Evolutionary conservation across 2,888 invertebrate species (phyloP).

Genomic region (Eurytoma californica): DNA sequence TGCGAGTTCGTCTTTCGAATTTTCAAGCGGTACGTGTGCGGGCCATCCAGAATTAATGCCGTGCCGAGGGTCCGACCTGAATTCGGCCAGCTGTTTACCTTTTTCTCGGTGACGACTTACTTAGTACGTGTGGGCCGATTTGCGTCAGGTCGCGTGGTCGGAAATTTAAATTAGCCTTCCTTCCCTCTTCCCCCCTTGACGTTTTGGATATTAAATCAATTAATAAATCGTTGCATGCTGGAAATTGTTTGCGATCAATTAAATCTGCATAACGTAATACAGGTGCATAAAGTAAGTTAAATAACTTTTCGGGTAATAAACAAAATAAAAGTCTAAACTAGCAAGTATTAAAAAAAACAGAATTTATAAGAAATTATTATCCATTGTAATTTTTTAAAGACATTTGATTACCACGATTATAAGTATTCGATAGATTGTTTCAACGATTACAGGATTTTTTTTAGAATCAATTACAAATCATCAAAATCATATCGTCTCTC

Average conservation of each 20-base stretch:
- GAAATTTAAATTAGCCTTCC: not conserved
- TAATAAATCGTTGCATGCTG: not conserved
- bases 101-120: not conserved
- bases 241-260: not conserved
- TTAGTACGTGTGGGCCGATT: not conserved
- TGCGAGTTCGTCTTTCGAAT: not conserved
- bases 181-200: not conserved
- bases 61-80: slow-evolving; percentile 9
- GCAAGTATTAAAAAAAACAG: too few species aligned
- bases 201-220: not conserved
- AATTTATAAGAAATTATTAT: too few species aligned
- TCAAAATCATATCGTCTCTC: too few species aligned
- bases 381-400: too few species aligned
- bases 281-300: not conserved
- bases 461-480: too few species aligned
- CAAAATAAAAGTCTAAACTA: too few species aligned
- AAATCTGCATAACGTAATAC: not conserved
- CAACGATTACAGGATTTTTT: too few species aligned
- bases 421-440: too few species aligned
- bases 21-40: not conserved
- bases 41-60: slow-evolving; percentile 30
- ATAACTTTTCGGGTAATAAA: not conserved
- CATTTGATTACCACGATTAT: too few species aligned
- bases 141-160: slow-evolving; percentile 2
- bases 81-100: slow-evolving; percentile 1